phyloP scores from a whole-genome alignment of 2,797 vertebrate species.

The Acanthiza pusilla region DNA sequence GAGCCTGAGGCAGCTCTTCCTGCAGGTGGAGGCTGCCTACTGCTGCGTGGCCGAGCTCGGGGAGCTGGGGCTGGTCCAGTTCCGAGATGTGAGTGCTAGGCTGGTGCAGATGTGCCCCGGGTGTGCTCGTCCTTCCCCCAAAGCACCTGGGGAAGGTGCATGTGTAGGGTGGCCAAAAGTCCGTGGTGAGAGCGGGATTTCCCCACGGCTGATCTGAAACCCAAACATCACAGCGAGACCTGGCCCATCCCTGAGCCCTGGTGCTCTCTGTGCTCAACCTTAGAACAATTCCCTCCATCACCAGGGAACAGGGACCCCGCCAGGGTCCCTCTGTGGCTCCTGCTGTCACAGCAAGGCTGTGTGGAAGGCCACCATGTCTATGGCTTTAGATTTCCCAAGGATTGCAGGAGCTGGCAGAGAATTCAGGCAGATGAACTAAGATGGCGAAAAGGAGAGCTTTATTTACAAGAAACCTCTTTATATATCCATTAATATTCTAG shows the following conservation, averaged over 20 bases:
- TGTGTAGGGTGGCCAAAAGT: background rate
- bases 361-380: background rate
- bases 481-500: too few species aligned
- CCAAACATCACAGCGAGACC: background rate
- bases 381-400: too few species aligned
- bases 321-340: background rate
- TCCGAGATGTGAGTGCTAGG: constrained; percentile 74
- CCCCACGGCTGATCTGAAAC: background rate
- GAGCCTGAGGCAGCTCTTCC: constrained; percentile 77
- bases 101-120: background rate
- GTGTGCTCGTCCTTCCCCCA: background rate
- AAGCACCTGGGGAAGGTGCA: background rate
- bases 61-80: constrained; percentile 79
- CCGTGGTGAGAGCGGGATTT: accelerated
- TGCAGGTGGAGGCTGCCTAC: constrained; percentile 80
- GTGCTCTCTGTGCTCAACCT: background rate
- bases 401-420: too few species aligned
- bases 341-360: background rate
- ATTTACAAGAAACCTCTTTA: too few species aligned
- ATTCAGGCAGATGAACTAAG: too few species aligned
- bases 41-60: constrained; percentile 80
- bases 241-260: accelerated
- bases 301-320: background rate
- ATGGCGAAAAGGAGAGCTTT: too few species aligned
- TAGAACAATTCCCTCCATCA: background rate